Evolutionary conservation across 2,113 vertebrate genomes (phyloP).

Genomic region (Myodes glareolus): DNA sequence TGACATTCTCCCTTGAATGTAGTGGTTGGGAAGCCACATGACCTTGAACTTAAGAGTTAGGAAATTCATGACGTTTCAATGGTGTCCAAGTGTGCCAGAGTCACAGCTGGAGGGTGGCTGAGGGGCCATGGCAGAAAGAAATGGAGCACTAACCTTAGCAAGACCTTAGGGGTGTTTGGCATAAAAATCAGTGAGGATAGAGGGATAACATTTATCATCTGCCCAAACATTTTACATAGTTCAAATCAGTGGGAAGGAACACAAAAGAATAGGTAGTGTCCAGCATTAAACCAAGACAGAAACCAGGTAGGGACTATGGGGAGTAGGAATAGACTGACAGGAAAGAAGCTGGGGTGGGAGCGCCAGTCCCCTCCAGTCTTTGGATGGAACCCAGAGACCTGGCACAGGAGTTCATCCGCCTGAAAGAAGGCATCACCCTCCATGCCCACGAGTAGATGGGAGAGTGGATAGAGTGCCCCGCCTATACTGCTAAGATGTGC

Average conservation of each 20-base stretch:
- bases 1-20: not conserved
- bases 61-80: no score
- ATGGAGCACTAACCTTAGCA: no score
- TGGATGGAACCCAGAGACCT: not conserved
- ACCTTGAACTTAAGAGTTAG: not conserved
- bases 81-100: no score
- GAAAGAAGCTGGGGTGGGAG: not conserved
- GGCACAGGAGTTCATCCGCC: rapidly evolving
- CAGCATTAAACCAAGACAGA: not conserved
- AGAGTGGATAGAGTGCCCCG: not conserved
- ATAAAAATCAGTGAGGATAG: not conserved
- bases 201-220: not conserved
- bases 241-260: not conserved
- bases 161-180: not conserved
- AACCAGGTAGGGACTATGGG: not conserved
- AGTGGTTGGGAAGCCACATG: not conserved
- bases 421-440: not conserved
- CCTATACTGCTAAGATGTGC: rapidly evolving
- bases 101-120: no score
- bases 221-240: rapidly evolving
- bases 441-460: not conserved
- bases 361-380: not conserved
- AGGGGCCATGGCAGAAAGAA: not conserved
- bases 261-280: not conserved
- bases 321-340: no score